phyloP scores from a whole-genome alignment of 2,113 vertebrate species.

The Cyprinus carpio region DNA sequence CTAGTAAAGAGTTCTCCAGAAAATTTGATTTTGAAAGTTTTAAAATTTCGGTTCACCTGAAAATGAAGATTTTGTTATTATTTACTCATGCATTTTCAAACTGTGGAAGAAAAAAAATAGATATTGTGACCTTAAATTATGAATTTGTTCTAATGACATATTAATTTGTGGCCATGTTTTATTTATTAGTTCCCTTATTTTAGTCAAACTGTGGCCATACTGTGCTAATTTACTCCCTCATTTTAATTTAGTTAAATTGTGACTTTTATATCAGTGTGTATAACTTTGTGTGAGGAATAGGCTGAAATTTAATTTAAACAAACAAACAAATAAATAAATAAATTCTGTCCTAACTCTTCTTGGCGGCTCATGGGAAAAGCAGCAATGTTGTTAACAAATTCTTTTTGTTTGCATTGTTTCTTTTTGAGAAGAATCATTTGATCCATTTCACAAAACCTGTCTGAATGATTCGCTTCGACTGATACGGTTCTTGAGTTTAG shows the following conservation, averaged over 20 bases:
- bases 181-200: neutral
- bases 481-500: neutral
- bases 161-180: neutral
- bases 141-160: neutral
- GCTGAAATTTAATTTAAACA: neutral
- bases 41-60: too few relatives aligned
- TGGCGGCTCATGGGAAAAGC: neutral
- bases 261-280: too few relatives aligned
- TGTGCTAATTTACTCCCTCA: neutral
- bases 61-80: neutral
- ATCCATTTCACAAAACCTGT: neutral
- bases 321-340: too few relatives aligned
- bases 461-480: neutral
- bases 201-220: neutral
- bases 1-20: slow-evolving; percentile 10
- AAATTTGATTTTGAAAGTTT: too few relatives aligned
- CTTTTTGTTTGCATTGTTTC: too few relatives aligned
- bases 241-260: neutral
- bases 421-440: neutral
- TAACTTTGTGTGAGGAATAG: neutral
- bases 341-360: neutral
- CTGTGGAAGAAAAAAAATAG: neutral
- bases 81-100: neutral
- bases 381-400: neutral
- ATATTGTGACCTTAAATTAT: neutral